These are phyloP conservation scores for Oncorhynchus mykiss DNA, from an alignment of 2,113 vertebrate species.

Conservation along the genomic window DNA sequence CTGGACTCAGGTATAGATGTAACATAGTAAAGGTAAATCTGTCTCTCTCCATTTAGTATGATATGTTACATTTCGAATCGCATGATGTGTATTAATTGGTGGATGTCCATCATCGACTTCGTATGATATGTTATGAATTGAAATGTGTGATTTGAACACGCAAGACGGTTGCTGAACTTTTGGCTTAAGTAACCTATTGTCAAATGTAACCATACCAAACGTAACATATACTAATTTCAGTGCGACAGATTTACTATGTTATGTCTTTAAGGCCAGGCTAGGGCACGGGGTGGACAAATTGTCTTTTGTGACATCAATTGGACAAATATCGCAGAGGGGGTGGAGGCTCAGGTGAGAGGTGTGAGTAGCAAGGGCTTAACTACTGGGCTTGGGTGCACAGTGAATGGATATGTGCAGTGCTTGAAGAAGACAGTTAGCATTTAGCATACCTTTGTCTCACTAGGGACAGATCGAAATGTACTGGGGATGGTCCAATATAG, in stretches of 20 bases:
- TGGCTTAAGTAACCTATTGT: too few species aligned
- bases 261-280: slow-evolving; percentile 8
- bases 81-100: too few species aligned
- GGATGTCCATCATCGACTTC: too few species aligned
- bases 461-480: neutral
- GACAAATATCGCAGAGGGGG: neutral
- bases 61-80: too few species aligned
- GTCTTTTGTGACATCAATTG: neutral
- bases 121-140: too few species aligned
- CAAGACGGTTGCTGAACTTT: neutral
- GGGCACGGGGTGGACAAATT: neutral
- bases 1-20: neutral
- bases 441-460: neutral
- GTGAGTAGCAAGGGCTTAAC: neutral
- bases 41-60: too few species aligned
- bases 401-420: neutral
- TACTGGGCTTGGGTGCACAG: neutral
- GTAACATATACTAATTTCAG: neutral
- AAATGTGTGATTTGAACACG: neutral
- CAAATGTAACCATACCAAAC: too few species aligned
- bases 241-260: neutral
- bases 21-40: too few species aligned
- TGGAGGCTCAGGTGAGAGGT: neutral
- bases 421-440: neutral
- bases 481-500: too few species aligned